Evolutionary conservation across 2,888 invertebrate species (phyloP), one percentile per base, ranked within the genome.

Genomic region (Perizoma affinitatum): DNA sequence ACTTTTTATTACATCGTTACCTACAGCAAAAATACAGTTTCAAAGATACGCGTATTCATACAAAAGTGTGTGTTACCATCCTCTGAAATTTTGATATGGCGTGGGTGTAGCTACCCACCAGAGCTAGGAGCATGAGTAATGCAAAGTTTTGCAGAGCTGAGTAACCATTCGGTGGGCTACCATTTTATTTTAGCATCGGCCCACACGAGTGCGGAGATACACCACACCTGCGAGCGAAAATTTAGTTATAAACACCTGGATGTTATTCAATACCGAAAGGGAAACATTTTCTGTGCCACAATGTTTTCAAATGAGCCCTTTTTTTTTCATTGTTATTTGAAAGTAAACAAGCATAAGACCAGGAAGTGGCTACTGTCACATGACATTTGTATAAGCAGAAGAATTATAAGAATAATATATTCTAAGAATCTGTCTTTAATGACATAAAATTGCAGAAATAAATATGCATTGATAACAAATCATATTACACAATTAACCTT

Each of bases 41-140:
- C 61, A 62, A 57, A 49, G 47, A 43, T 54, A 59, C 65, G 60
- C 53, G 71, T 67, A 72, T 72, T 66, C 72, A 69, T 83, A 83
- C 86, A 86, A 84, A 88, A 83, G 81, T 82, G 82, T 70, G 80
- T 82, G 82, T 70, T 73, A 80, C 80, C 22, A 2, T 22, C 22
- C 80, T 84, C 82, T 83, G 86, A 87, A 89, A 88, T 85, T 85
- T 87, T 87, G 82, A 88, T 92, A 88, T 86, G 80, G 87, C 88
- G 92, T 91, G 83, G 90, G 90, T 70, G 65, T 69, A 75, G 68
- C 84, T 80, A 71, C 86, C 85, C 83, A 87, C 87, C 35, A 5
- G 6, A 47, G 70, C 89, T 77, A 74, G 84, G 78, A 79, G 86
- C 73, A 79, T 90, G 88, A 88, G 87, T 90, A 90, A 89, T 87